These are phyloP conservation scores for Holcopasites calliopsidis DNA, from an alignment of 1,140 invertebrate species.

Conservation along the genomic window DNA sequence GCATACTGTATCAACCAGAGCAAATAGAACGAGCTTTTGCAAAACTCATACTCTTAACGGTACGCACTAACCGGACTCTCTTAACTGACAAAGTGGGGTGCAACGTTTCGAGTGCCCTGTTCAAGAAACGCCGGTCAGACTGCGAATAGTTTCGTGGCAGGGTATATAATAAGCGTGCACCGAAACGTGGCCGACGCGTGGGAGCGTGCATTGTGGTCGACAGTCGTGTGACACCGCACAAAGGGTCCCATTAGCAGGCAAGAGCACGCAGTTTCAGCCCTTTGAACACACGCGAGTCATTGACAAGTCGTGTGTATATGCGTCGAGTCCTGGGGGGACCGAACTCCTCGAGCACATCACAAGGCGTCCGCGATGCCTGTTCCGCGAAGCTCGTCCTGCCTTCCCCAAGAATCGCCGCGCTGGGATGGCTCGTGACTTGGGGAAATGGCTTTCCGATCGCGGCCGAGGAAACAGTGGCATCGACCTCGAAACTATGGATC, in stretches of 20 bases:
- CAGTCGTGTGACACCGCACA: slow-evolving; percentile 59
- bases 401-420: slow-evolving; percentile 11
- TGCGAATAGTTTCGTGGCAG: not conserved
- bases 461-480: not conserved
- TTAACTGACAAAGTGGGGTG: too few species aligned
- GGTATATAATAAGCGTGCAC: not conserved
- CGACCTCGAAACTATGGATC: slow-evolving; percentile 12
- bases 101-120: too few species aligned
- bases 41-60: too few species aligned
- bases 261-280: slow-evolving; percentile 55
- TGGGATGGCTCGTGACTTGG: slow-evolving; percentile 29
- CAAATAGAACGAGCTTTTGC: too few species aligned
- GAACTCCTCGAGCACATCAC: slow-evolving; percentile 53
- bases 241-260: slow-evolving; percentile 69
- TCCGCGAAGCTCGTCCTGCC: slow-evolving; percentile 35
- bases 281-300: slow-evolving; percentile 61
- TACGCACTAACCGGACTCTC: too few species aligned
- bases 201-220: slow-evolving; percentile 55
- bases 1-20: too few species aligned
- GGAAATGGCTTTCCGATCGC: slow-evolving; percentile 56
- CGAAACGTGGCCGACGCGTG: slow-evolving; percentile 6
- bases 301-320: slow-evolving; percentile 54
- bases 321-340: slow-evolving; percentile 24
- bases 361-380: slow-evolving; percentile 39
- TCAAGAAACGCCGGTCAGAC: not conserved